Base-by-base conservation (phyloP, 1,140 invertebrate genomes). In the Sminthurides bifidus region DNA sequence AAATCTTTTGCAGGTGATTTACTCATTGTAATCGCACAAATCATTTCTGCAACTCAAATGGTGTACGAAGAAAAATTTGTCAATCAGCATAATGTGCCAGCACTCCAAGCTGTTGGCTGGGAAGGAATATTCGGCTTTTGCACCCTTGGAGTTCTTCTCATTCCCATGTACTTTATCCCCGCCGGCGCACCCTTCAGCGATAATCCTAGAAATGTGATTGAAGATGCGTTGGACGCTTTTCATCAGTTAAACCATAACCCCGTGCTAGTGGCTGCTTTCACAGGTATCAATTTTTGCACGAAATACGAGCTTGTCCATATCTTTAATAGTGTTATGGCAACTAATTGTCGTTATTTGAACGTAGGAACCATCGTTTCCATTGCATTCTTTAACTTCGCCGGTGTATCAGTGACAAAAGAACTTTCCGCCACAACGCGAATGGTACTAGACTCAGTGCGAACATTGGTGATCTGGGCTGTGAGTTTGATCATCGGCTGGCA, bases 371-470 rank as follows among this genome's bases (percentile, higher is more conserved):
- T 86, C 14, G 66, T 93, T 4, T 93, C 89, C 52, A 95, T 95
- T 65, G 91, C 92, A 2, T 92, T 96, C 69, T 96, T 95, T 74
- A 96, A 96, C 70, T 97, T 92, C 73, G 83, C 90, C 67, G 92
- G 92, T 21, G 83, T 97, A 23, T 89, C 83, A 68, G 86, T 98
- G n/a, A 92, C 92, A 0, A 95, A 95, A 74, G 87, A 93, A 71
- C 78, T 90, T 58, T 89, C 83, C 40, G 89, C 91, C 14, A 93
- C 89, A 1, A 92, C 90, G 2, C 77, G 92, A 64, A 90, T 94
- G 83, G 83, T 96, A 5, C 74, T 95, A 30, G 92, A 96, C 67
- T 88, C 85, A 59, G 74, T 95, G 6, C 75, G 92, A 58, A 93
- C 91, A 1, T 72, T 96, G 12, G 77, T 94, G 3, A 88, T 96